phyloP scores from a whole-genome alignment of 2,888 invertebrate species.

The Yponomeuta cagnagella region DNA sequence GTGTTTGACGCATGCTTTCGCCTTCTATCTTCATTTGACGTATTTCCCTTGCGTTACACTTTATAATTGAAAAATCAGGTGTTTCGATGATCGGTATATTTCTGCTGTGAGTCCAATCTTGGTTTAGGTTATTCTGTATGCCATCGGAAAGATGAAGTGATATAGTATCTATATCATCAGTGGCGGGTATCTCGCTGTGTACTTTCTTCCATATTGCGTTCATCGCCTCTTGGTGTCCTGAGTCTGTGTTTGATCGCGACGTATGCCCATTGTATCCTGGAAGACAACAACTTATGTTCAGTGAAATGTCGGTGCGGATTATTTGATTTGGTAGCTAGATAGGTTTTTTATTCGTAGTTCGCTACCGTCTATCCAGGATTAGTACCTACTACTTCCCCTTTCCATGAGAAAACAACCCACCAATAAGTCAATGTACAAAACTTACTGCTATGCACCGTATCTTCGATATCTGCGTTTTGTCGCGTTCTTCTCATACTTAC shows the following conservation, averaged over 20 bases:
- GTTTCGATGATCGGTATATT: background rate
- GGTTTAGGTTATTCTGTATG: constrained; percentile 21
- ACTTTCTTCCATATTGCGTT: background rate
- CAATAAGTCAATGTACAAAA: background rate
- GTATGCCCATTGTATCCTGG: background rate
- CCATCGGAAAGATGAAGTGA: constrained; percentile 5
- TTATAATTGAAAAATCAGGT: constrained; percentile 24
- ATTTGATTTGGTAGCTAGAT: background rate
- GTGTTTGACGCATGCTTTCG: constrained; percentile 18
- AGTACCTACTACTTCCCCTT: background rate
- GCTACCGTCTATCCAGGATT: background rate
- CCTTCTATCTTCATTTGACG: constrained; percentile 28
- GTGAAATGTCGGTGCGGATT: too few species aligned
- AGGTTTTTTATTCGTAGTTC: background rate
- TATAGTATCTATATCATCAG: constrained; percentile 5
- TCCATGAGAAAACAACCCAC: too few species aligned
- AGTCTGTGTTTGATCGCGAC: background rate
- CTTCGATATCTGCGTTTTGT: background rate
- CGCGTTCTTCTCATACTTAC: constrained; percentile 2
- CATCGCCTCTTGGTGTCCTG: background rate
- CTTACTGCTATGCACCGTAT: background rate
- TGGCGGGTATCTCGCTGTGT: background rate
- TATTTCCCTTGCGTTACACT: constrained; percentile 37
- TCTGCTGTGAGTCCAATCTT: constrained; percentile 34
- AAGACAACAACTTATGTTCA: background rate